Conservation (phyloP, 1,140 invertebrate species). For the Portunus trituberculatus region DNA sequence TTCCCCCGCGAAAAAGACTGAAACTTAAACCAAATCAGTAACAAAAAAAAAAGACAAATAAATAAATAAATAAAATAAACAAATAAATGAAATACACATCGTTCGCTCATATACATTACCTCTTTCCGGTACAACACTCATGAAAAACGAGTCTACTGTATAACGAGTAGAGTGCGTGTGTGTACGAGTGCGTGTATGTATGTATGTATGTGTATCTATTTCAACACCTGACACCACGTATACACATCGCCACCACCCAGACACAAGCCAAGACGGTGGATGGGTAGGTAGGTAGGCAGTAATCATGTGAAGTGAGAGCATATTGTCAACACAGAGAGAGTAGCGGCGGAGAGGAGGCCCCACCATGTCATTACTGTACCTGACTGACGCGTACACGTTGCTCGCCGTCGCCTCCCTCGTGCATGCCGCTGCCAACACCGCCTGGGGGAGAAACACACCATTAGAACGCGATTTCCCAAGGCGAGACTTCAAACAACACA, state of each 20-base stretch:
- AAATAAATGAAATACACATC: background rate
- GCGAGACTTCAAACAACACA: background rate
- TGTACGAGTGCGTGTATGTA: background rate
- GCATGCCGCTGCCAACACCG: conserved; percentile 67
- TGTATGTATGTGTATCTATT: background rate
- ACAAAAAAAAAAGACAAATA: no score
- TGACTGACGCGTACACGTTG: conserved; percentile 66
- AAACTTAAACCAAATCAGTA: background rate
- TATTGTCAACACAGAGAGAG: background rate
- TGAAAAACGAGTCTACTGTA: background rate
- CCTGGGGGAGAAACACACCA: conserved; percentile 38
- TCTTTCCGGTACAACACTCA: background rate
- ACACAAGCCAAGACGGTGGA: background rate
- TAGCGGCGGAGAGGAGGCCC: background rate
- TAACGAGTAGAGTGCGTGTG: background rate
- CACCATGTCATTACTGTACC: conserved; percentile 45
- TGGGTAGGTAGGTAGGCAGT: no score
- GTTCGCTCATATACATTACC: background rate
- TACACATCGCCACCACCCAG: background rate
- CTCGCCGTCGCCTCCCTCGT: conserved; percentile 66
- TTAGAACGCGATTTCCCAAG: background rate
- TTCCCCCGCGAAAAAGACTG: background rate
- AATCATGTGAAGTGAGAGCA: no score
- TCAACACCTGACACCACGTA: no score
- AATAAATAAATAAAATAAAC: no score